Evolutionary conservation across 1,140 invertebrate species (phyloP).

Genomic region (Bombus superbus): DNA sequence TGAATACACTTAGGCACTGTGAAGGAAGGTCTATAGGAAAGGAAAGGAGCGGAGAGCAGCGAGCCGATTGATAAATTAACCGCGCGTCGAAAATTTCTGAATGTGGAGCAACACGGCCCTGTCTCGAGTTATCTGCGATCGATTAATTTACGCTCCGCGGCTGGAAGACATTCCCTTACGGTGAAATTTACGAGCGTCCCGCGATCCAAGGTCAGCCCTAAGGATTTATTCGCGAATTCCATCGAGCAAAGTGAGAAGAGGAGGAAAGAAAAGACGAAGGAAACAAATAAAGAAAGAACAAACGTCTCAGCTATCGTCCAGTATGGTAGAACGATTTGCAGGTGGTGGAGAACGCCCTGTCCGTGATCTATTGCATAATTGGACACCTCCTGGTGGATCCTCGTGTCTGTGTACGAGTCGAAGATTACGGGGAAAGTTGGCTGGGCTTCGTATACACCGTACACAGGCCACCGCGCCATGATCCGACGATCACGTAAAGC

Average conservation of each 20-base stretch:
- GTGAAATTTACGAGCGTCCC: conserved; percentile 43
- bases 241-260: no score
- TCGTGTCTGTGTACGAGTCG: not conserved
- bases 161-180: not conserved
- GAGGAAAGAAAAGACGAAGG: not conserved
- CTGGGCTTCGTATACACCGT: not conserved
- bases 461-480: conserved; percentile 8
- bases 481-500: conserved; percentile 39
- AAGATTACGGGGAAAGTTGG: conserved; percentile 47
- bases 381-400: conserved; percentile 18
- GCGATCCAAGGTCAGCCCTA: conserved; percentile 35
- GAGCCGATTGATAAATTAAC: conserved; percentile 34
- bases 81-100: conserved; percentile 44
- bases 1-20: not conserved
- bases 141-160: conserved; percentile 48
- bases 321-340: conserved; percentile 25
- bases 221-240: conserved; percentile 46
- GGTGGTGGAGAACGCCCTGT: conserved; percentile 30
- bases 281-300: not conserved
- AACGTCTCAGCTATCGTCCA: not conserved
- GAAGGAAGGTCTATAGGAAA: not conserved
- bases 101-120: conserved; percentile 40
- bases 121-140: conserved; percentile 47
- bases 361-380: conserved; percentile 55
- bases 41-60: not conserved